Base-by-base conservation (phyloP, 2,888 invertebrate genomes). In the Taphrorychus bicolor region DNA sequence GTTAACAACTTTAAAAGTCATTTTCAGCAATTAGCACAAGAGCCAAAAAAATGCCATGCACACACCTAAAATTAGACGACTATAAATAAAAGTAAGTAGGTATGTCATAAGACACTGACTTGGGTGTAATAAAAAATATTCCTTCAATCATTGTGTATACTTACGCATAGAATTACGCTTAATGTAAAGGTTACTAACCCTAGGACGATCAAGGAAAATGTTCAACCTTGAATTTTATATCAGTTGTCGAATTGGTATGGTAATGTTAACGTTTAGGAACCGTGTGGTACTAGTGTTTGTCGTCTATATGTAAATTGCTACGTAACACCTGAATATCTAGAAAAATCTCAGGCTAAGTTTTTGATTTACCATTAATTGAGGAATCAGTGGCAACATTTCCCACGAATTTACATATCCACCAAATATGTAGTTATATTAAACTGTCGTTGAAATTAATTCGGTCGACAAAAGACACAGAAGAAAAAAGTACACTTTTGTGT, bases 241-340 rank as follows among this genome's bases (percentile, higher is more conserved):
- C 22, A 45, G 45, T 16, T 17, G 17, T 45, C 45, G 45, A 45
- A 45, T 45, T 56, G 23, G 62, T 60, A 62, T 64, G 58, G 19
- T 48, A 63, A 63, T 63, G 41, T 32, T 64, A 22, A 64, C 64
- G 49, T 64, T 56, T 62, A 48, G 58, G 58, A 64, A 51, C 51
- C 17, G n/a, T n/a, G 14, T 4, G 45, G 4, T 14, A 16, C 45
- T 45, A 45, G 45, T n/a, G 5, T 45, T 32, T 32, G 32, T 32
- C 32, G 11, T 32, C 32, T 32, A 32, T 32, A 32, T 32, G 32
- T 32, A 32, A 32, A 32, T 32, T 32, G 32, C 32, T 32, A 32
- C 32, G 32, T 32, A 32, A 32, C 11, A 32, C 32, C 32, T 11
- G 11, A 2, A 32, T 32, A 32, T 32, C 7, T 11, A 32, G 32